These are phyloP conservation scores for Leucophora obtusa DNA, from an alignment of 2,888 invertebrate species.

Conservation along the genomic window DNA sequence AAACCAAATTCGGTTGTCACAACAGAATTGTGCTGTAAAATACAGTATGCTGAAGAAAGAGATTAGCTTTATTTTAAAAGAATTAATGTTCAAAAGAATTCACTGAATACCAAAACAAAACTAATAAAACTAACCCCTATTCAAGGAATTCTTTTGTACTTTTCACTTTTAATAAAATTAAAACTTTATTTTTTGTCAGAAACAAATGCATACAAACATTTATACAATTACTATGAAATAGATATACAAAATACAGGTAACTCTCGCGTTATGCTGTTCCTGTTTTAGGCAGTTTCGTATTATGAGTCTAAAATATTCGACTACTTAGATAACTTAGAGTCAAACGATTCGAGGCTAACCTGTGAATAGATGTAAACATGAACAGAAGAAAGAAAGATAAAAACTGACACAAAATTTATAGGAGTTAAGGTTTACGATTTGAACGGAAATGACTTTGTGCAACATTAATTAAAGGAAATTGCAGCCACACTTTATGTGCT, in stretches of 20 bases:
- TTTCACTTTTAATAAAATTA: conserved; percentile 43
- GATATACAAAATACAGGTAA: too few species aligned
- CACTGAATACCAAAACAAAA: neutral
- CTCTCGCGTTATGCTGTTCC: too few species aligned
- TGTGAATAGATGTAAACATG: neutral
- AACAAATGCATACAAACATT: neutral
- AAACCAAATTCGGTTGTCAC: too few species aligned
- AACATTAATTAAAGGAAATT: conserved; percentile 64
- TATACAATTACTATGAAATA: neutral
- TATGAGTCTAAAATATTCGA: too few species aligned
- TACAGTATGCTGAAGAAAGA: too few species aligned
- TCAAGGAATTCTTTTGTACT: conserved; percentile 18
- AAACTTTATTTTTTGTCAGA: conserved; percentile 27
- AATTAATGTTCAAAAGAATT: too few species aligned
- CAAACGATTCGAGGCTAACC: too few species aligned
- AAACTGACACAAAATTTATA: conserved; percentile 41
- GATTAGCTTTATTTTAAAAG: too few species aligned
- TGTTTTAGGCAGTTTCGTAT: too few species aligned
- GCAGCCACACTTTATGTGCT: conserved; percentile 62
- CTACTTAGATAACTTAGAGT: too few species aligned
- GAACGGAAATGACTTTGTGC: conserved; percentile 62
- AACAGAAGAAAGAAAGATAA: conserved; percentile 10
- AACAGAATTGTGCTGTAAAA: too few species aligned
- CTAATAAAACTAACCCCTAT: conserved; percentile 1
- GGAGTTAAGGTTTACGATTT: conserved; percentile 57